Percentiles rank a stretch among this genome's conserved stretches.
These are phyloP conservation scores for Cottus gobio DNA, from an alignment of 2,113 vertebrate genomes.

Conservation along the genomic window DNA sequence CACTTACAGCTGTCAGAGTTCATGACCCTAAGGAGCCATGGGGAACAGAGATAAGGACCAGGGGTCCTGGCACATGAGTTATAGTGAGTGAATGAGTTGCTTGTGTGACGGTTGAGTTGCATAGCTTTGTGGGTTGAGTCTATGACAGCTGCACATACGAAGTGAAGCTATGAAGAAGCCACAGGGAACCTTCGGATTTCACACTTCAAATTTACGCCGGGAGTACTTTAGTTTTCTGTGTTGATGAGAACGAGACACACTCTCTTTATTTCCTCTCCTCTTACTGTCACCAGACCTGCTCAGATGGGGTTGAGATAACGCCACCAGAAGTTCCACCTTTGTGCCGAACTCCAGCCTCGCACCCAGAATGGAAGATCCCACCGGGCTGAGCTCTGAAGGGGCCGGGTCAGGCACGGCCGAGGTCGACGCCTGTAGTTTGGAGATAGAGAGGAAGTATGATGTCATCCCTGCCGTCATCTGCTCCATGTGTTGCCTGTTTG, in stretches of 20 bases:
- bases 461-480: constrained; percentile 87
- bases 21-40: neutral
- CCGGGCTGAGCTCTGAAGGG: constrained; percentile 75
- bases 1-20: constrained; percentile 2
- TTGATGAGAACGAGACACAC: neutral
- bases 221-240: neutral
- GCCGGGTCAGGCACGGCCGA: constrained; percentile 63
- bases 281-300: constrained; percentile 44
- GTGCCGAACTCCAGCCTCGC: constrained; percentile 25
- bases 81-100: constrained; percentile 16
- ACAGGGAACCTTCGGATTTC: constrained; percentile 55
- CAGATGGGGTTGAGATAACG: constrained; percentile 78
- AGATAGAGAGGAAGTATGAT: constrained; percentile 84
- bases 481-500: constrained; percentile 90
- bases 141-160: constrained; percentile 41
- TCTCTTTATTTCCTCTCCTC: constrained; percentile 14
- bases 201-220: constrained; percentile 24
- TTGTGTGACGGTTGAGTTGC: constrained; percentile 11
- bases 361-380: constrained; percentile 78
- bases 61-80: neutral
- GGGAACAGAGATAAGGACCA: neutral
- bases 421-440: constrained; percentile 82
- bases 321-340: constrained; percentile 1
- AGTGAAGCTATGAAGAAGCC: constrained; percentile 37
- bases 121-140: constrained; percentile 6